Percentiles rank a stretch among this genome's conserved stretches.
Evolutionary conservation across 1,140 invertebrate species (phyloP).

Genomic region (Bombus terrestris): DNA sequence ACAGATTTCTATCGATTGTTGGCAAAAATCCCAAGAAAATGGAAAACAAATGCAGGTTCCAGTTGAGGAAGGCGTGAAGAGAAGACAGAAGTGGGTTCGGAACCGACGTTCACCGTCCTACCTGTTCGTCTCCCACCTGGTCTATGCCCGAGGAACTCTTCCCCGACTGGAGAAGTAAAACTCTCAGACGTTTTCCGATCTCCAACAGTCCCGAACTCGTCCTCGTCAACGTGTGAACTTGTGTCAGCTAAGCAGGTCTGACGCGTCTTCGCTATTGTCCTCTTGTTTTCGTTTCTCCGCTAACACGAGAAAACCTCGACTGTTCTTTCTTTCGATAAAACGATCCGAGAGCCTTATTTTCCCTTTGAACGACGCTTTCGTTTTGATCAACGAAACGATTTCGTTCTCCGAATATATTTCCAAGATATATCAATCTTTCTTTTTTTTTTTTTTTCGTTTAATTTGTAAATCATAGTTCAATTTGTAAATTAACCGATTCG

Average conservation of each 20-base stretch:
- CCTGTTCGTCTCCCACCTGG: slow-evolving; percentile 62
- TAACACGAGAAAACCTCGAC: too few species aligned
- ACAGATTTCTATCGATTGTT: not conserved
- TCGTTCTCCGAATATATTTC: too few species aligned
- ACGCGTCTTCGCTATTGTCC: slow-evolving; percentile 23
- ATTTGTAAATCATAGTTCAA: not conserved
- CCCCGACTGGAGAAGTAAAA: slow-evolving; percentile 69
- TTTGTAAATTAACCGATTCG: not conserved
- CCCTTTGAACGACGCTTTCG: not conserved
- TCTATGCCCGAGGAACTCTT: slow-evolving; percentile 55
- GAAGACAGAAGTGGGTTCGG: slow-evolving; percentile 46
- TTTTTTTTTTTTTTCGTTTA: too few species aligned
- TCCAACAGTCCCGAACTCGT: slow-evolving; percentile 72
- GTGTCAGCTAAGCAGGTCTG: not conserved
- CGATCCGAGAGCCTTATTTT: not conserved
- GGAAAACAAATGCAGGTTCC: not conserved
- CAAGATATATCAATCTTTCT: too few species aligned
- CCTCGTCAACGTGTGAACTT: slow-evolving; percentile 63
- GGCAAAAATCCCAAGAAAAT: not conserved
- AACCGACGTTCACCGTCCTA: slow-evolving; percentile 61
- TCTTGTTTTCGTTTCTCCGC: slow-evolving; percentile 6
- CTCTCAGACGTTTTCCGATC: slow-evolving; percentile 74
- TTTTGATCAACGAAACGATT: not conserved
- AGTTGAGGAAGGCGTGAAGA: not conserved
- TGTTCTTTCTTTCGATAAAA: not conserved